phyloP scores from a whole-genome alignment of 2,888 invertebrate genomes.

The Oegoconia quadripuncta region DNA sequence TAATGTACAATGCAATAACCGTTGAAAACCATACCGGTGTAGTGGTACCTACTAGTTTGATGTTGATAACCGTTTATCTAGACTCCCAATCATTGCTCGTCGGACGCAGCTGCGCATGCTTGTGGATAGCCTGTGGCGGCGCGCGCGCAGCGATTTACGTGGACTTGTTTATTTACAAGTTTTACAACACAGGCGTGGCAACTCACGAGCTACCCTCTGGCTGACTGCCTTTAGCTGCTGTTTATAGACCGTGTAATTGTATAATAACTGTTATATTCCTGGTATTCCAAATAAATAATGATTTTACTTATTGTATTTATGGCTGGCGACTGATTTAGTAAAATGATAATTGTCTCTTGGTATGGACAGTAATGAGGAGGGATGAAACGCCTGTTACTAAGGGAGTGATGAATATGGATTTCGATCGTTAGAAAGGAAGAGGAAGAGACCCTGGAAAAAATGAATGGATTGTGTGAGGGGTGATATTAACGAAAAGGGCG shows the following conservation, averaged over 20 bases:
- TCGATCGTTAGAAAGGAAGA: no score
- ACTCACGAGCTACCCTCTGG: slow-evolving; percentile 51
- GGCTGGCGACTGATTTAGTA: no score
- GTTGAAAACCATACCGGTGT: not conserved
- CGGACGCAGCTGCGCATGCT: slow-evolving; percentile 4
- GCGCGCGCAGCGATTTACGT: slow-evolving; percentile 4
- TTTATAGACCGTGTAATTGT: slow-evolving; percentile 23
- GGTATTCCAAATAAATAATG: not conserved
- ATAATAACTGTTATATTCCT: not conserved
- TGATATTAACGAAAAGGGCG: no score
- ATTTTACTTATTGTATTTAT: not conserved
- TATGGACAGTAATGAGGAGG: no score
- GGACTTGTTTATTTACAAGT: slow-evolving; percentile 25
- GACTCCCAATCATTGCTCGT: not conserved
- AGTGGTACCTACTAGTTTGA: not conserved
- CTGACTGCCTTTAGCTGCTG: slow-evolving; percentile 40
- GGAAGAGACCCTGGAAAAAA: no score
- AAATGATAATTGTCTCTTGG: no score
- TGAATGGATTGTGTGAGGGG: no score
- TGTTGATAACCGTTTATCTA: slow-evolving; percentile 1
- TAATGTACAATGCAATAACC: no score
- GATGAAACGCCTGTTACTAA: no score
- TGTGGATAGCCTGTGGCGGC: not conserved
- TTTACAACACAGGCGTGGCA: slow-evolving; percentile 44
- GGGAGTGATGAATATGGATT: no score